Evolutionary conservation across 2,888 invertebrate species (phyloP), one percentile per base, ranked within the genome.

Genomic region (Cryptophagus acutangulus): DNA sequence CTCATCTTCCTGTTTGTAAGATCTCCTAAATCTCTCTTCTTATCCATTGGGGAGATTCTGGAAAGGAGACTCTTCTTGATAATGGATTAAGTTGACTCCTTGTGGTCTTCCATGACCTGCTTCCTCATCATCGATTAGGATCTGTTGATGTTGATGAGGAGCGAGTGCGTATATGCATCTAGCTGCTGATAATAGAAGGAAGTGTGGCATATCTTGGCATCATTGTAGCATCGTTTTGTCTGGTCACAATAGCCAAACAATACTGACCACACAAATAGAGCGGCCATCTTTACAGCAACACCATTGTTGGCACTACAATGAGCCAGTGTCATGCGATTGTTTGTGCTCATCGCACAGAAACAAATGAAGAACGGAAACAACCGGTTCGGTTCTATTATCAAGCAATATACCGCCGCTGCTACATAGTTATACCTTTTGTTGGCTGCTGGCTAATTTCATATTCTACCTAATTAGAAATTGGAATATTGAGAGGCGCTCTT

Each of bases 351-450:
- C 63, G 60, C 55, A 58, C 54, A 62, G 61, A 62, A 61, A 62
- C 61, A 61, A 61, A 63, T 61, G 63, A 63, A 63, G 63, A 62
- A 63, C 63, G 63, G 63, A 63, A 63, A 62, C 62, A 59, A 61
- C 58, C 58, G 59, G 61, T 62, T 62, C 61, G 61, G 58, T 60
- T 52, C 61, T 54, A 62, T 61, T 62, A 61, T 62, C 57, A 58
- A 57, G 58, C 61, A 58, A 59, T 61, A 59, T 48, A 54, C 51
- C 31, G 31, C 8, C 31, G 31, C 31, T 51, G 45, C 52, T 50
- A 50, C 53, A 49, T 51, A 52, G 54, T 51, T 52, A 48, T 50
- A 50, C 55, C 60, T 60, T 59, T 59, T 61, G 58, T 59, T 45
- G 51, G 49, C 49, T 59, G 57, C 45, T 48, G 49, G 51, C 49